These are phyloP conservation scores for Dioctria rufipes DNA, from an alignment of 2,888 invertebrate genomes.

Conservation along the genomic window DNA sequence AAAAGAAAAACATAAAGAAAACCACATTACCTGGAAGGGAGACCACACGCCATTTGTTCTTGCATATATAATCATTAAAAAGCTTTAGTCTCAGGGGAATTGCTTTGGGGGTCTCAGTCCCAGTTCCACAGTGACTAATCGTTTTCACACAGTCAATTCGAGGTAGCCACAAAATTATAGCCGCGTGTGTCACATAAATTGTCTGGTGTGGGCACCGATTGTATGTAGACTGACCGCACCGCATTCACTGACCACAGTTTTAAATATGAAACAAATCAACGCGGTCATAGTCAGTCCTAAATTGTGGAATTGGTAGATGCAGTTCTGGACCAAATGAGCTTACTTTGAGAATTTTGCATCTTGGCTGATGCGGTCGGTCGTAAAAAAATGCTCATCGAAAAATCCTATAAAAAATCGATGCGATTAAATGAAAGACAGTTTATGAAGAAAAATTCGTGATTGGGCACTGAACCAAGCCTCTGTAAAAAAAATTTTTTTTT, in stretches of 20 bases:
- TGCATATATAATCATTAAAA: constrained; percentile 15
- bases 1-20: too few relatives aligned
- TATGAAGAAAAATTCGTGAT: not conserved
- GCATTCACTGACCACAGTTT: constrained; percentile 33
- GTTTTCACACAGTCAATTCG: constrained; percentile 53
- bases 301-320: constrained; percentile 9
- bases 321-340: not conserved
- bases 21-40: not conserved
- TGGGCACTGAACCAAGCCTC: not conserved
- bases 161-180: constrained; percentile 53
- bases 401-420: constrained; percentile 1
- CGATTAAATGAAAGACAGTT: constrained; percentile 21
- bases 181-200: constrained; percentile 56
- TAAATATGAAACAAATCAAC: constrained; percentile 55
- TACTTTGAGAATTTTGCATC: constrained; percentile 14
- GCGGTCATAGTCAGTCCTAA: not conserved
- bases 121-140: constrained; percentile 48
- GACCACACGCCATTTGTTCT: constrained; percentile 39
- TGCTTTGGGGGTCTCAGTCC: not conserved
- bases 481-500: too few relatives aligned
- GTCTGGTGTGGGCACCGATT: constrained; percentile 53
- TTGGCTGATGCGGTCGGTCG: constrained; percentile 6
- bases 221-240: too few relatives aligned
- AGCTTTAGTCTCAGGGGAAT: constrained; percentile 16
- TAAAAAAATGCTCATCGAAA: constrained; percentile 14